Base-by-base conservation (phyloP, 23 tunicate species). In the Botrylloides violaceus region DNA sequence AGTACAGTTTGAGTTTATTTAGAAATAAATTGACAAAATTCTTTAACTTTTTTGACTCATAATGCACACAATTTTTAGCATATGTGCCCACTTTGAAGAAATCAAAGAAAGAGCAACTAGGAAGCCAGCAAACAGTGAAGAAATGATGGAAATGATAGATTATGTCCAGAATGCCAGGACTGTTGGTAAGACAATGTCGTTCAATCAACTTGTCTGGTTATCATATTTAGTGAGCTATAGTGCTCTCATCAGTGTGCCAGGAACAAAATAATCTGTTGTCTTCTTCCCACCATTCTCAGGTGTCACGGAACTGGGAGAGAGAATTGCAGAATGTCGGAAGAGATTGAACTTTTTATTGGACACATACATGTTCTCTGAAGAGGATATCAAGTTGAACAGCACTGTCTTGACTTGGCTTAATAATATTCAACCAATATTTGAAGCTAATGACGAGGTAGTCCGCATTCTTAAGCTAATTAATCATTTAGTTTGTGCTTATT, bases 81-180 rank as follows among this genome's bases (percentile, higher is more conserved):
- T 93, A 66, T 84, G 92, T 66, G 3, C 80, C 3, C 59, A 60
- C 3, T 93, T 93, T 55, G 98, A 93, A 37, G 57, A 64, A 34
- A 93, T 93, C 78, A 93, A 93, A 29, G 81, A 85, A 56, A 49
- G 94, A 37, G 87, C 87, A 36, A 32, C 76, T 71, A 85, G 80
- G 58, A 73, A 56, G 38, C 98, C 98, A 29, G 88, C 86, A 35
- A 73, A 83, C 78, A 93, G 85, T 47, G 94, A 93, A 53, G 98
- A 93, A 81, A 86, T 93, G 94, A 81, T 93, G 79, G 76, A 81
- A 5, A 93, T 86, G 88, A 86, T 85, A 0, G 81, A 72, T 31
- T 93, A 82, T 37, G 87, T 93, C 4, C 72, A 78, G 59, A 78
- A 77, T 29, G 88, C 87, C 37, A 77, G 93, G 23, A 90, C 85